A percentile compares a stretch with the other conserved stretches of the same genome.
Conservation (phyloP, 2,113 vertebrate genomes). For the Gulo gulo region DNA sequence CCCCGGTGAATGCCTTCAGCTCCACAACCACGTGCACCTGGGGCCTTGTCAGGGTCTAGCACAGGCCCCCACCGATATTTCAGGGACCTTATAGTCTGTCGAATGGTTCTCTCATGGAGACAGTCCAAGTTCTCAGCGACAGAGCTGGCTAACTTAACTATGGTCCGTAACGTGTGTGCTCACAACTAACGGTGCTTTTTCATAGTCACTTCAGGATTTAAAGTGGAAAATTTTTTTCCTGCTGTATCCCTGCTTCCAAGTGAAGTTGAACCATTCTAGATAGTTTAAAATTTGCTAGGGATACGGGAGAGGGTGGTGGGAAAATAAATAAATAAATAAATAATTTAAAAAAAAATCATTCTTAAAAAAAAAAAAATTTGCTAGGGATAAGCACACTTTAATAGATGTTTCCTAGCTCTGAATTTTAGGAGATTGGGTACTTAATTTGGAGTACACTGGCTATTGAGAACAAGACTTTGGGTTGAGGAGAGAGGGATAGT, state of each 20-base stretch:
- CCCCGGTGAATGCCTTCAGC: accelerated
- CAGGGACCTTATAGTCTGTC: neutral
- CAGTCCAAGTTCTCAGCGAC: neutral
- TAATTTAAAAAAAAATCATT: no score
- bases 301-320: no score
- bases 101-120: neutral
- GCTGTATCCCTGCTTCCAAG: conserved; percentile 55
- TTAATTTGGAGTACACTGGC: conserved; percentile 57
- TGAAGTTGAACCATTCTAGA: conserved; percentile 40
- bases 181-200: conserved; percentile 56
- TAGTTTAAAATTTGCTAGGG: conserved; percentile 52
- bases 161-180: conserved; percentile 63
- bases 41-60: neutral
- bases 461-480: conserved; percentile 57
- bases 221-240: conserved; percentile 44
- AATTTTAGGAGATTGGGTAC: conserved; percentile 43
- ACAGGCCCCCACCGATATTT: accelerated
- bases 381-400: conserved; percentile 64
- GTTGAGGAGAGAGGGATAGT: conserved; percentile 39
- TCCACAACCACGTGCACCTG: neutral
- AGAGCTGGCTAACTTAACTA: neutral
- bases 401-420: conserved; percentile 54
- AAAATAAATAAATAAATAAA: no score
- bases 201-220: conserved; percentile 39
- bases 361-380: no score